These are phyloP conservation scores for Timema podura DNA, from an alignment of 2,888 invertebrate species.

Conservation along the genomic window DNA sequence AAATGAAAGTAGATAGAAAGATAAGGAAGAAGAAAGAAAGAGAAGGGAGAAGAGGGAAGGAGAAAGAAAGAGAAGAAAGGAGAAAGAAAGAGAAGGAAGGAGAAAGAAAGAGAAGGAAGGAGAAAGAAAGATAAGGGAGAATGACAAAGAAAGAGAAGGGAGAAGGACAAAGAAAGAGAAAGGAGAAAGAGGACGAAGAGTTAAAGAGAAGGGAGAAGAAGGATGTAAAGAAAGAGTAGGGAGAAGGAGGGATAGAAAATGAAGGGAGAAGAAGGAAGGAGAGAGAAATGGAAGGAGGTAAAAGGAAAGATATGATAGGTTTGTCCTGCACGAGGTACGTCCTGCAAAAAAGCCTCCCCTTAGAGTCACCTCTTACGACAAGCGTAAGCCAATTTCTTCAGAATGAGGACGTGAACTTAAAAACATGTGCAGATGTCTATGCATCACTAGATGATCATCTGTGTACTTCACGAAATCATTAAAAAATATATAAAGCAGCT, in stretches of 20 bases:
- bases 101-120: neutral
- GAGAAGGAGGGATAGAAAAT: neutral
- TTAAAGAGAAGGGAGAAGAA: neutral
- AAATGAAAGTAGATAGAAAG: neutral
- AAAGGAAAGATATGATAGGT: neutral
- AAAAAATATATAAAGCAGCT: no score
- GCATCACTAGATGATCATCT: no score
- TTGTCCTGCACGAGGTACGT: no score
- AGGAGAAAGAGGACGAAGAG: neutral
- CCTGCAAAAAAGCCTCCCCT: no score
- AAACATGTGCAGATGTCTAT: no score
- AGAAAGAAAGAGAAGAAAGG: neutral
- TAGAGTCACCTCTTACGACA: no score
- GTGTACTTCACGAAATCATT: no score
- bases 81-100: no score
- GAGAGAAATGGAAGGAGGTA: neutral
- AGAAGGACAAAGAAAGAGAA: neutral
- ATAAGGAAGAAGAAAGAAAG: constrained; percentile 6
- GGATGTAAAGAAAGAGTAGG: neutral
- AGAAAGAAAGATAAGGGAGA: neutral
- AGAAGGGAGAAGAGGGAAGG: neutral
- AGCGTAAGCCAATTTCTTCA: no score
- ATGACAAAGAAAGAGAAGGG: neutral
- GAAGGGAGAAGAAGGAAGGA: constrained; percentile 2
- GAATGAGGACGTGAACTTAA: no score